Percentiles rank a stretch among this genome's conserved stretches.
phyloP scores from a whole-genome alignment of 2,113 vertebrate species.

The Lasiurus borealis region DNA sequence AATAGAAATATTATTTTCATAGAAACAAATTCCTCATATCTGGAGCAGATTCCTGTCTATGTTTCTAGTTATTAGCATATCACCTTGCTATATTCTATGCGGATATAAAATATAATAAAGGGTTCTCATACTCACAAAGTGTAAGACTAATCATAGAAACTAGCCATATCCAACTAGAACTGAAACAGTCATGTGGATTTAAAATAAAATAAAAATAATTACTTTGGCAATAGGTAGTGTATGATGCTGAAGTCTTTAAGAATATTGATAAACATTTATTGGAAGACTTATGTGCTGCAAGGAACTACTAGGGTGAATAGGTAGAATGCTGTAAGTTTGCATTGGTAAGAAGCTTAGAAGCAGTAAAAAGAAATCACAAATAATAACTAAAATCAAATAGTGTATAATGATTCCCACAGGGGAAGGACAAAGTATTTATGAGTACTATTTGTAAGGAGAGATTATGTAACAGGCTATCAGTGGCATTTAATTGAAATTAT shows the following conservation, averaged over 20 bases:
- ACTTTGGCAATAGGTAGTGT: background rate
- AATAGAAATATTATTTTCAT: background rate
- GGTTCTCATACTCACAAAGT: background rate
- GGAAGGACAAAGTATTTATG: background rate
- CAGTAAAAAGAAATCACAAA: background rate
- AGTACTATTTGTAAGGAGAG: background rate
- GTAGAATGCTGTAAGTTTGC: background rate
- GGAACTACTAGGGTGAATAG: background rate
- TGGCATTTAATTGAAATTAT: background rate
- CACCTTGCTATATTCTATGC: background rate
- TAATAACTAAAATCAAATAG: background rate
- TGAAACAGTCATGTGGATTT: background rate
- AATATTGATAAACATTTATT: conserved; percentile 18
- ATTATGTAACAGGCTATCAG: background rate
- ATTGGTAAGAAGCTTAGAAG: background rate
- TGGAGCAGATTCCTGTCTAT: background rate
- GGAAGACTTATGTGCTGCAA: background rate
- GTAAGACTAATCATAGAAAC: background rate
- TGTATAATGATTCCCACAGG: background rate
- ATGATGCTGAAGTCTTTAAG: background rate
- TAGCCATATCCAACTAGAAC: background rate
- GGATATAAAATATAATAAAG: background rate
- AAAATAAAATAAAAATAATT: conserved; percentile 38
- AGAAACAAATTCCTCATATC: background rate
- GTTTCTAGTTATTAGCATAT: background rate